Evolutionary conservation across 2,888 invertebrate genomes (phyloP), one percentile per base, ranked within the genome.

Genomic region (Sminthurides aquaticus): DNA sequence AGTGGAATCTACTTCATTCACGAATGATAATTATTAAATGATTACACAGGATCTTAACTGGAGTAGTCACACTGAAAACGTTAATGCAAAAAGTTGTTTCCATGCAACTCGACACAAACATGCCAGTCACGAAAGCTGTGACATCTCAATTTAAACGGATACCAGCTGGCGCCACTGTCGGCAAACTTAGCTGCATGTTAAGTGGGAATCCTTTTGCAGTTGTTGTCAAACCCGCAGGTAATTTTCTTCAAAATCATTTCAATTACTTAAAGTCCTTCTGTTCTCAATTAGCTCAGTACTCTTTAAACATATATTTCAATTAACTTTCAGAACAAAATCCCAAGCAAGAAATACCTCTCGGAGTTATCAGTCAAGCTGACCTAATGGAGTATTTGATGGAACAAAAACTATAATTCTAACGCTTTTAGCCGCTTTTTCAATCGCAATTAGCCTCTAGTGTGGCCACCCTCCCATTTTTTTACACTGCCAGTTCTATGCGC

Each of bases 161-260:
- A 20, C 81, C 84, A 57, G 80, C 84, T 58, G 79, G 84, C 63
- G 85, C 87, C 0, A 83, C 83, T 8, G 79, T 94, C 11, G 90
- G 91, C 2, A 82, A 83, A 72, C 81, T 92, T 43, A 90, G 91
- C 0, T 82, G 88, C 63, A 84, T 92, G 75, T 81, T 95, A 60
- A 91, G 94, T 77, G 85, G 86, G 60, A 87, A 91, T 69, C 82
- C 87, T 20, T 91, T 86, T 77, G 90, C 88, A 2, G 80, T 91
- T n/a, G 84, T 92, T 54, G 78, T 84, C 1, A 81, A 84, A 66
- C 59, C 49, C 29, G 27, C 26, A 28, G 63, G 63, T 63, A 62
- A 2, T 24, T 3, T 43, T 18, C 5, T 3, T 2, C n/a, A 55
- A 61, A 22, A 3, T 3, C 5, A 20, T 54, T 8, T 34, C 28